Base-by-base conservation (phyloP, 2,888 invertebrate species). In the Melanostoma scalare region DNA sequence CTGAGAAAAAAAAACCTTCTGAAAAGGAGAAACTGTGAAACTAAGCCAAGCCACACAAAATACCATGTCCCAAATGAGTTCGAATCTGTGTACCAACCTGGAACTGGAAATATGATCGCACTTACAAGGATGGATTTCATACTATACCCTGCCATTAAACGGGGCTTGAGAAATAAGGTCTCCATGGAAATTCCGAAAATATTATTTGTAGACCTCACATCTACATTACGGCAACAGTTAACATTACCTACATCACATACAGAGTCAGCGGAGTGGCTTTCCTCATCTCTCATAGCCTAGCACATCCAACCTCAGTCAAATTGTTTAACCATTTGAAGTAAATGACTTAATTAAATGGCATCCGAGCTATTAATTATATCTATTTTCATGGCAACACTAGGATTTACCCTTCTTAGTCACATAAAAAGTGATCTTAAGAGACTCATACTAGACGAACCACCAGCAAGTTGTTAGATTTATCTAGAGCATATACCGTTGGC, bases 291-390 rank as follows among this genome's bases (percentile, higher is more conserved):
- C n/a, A n/a, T n/a, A 69, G 33, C 38, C 8, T 42, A 50, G 20
- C 10, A 60, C 65, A 35, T 52, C 52, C 68, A 61, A 55, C 68
- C 35, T 55, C 38, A 67, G 85, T 68, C 73, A 85, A 87, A 86
- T 85, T 86, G 86, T 86, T 87, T 85, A 79, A 50, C 84, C 82
- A 85, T 82, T 86, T 79, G 61, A 78, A 78, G 86, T 84, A 85
- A 87, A 87, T 86, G 86, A 86, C 86, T 87, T 86, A 87, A 87
- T 87, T 87, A 86, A 87, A 86, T 86, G 87, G 85, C 86, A 85
- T 86, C 85, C 71, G 61, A 67, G 80, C 86, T 85, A 86, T 87
- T 86, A 87, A 87, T 87, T 86, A 87, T 20, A 20, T 86, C 63
- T 78, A 78, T 78, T 74, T 78, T 44, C 72, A 69, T 74, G 74